Percentiles rank a stretch among this genome's conserved stretches.
Evolutionary conservation across 2,113 vertebrate species (phyloP).

Genomic region (Oriolus oriolus): DNA sequence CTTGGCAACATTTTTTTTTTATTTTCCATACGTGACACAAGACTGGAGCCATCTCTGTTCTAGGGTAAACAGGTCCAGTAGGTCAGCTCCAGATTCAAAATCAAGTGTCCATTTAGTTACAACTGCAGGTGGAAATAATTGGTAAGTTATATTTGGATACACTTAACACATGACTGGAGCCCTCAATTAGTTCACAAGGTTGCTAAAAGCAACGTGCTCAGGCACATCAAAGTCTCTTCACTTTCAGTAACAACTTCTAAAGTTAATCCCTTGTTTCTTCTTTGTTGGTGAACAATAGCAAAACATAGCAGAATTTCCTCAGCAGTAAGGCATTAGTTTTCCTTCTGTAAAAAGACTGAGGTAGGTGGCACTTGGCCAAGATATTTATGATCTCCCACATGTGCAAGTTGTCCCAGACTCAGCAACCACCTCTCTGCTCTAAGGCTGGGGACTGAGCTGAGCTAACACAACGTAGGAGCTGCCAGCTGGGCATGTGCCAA

Average conservation of each 20-base stretch:
- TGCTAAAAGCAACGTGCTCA: neutral
- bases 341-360: neutral
- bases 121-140: neutral
- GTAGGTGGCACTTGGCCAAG: neutral
- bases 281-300: neutral
- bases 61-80: neutral
- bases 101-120: neutral
- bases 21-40: neutral
- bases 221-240: neutral
- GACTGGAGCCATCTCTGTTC: neutral
- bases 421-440: neutral
- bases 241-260: neutral
- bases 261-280: neutral
- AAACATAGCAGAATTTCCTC: neutral
- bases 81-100: neutral
- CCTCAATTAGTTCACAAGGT: neutral
- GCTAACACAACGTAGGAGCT: neutral
- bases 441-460: neutral
- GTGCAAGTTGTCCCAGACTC: neutral
- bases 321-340: neutral
- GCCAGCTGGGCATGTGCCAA: neutral
- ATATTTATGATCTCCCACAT: neutral
- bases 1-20: neutral
- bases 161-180: neutral
- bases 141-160: neutral